Base-by-base conservation (phyloP, 2,113 vertebrate species). In the Mormyrus iriodes region DNA sequence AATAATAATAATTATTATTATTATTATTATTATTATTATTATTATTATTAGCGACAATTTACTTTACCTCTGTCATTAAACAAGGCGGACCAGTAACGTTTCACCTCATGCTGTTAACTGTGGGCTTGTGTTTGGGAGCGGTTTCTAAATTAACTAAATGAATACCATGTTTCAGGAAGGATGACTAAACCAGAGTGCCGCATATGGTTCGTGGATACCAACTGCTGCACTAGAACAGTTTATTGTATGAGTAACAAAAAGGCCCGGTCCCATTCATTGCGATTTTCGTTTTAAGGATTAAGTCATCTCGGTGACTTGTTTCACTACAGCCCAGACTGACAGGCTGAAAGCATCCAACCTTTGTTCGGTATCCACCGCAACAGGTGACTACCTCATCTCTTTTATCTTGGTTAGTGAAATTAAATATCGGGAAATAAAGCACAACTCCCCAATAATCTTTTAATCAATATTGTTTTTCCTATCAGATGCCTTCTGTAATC, bases 371-470 rank as follows among this genome's bases (percentile, higher is more conserved):
- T 49, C 49, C 55, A 65, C 82, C 42, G 24, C 88, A 89, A 89
- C 88, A 89, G 88, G 83, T 89, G 88, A 86, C 61, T 31, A 13
- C 61, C 44, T 19, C 6, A 21, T 19, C 27, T 79, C 24, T 51
- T 53, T 82, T 82, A 17, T 83, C 39, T 48, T 84, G 82, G 48
- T 84, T 5, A 48, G n/a, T 84, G 19, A 84, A 46, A 83, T 46
- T 51, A 31, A 17, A 31, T 46, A 13, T 88, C 10, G 17, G 15
- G 39, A 61, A 44, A 12, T 88, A 46, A 44, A 58, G 55, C 53
- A 48, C 55, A 19, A 69, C 27, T 10, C 65, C 48, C 90, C 83
- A 88, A 24, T 39, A 88, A 51, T 88, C 85, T 65, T 88, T 87
- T n/a, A 69, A 58, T 87, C 85, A 52, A 85, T 69, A 61, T 4